Evolutionary conservation across 2,888 invertebrate genomes (phyloP).

Genomic region (Phlogophora meticulosa): DNA sequence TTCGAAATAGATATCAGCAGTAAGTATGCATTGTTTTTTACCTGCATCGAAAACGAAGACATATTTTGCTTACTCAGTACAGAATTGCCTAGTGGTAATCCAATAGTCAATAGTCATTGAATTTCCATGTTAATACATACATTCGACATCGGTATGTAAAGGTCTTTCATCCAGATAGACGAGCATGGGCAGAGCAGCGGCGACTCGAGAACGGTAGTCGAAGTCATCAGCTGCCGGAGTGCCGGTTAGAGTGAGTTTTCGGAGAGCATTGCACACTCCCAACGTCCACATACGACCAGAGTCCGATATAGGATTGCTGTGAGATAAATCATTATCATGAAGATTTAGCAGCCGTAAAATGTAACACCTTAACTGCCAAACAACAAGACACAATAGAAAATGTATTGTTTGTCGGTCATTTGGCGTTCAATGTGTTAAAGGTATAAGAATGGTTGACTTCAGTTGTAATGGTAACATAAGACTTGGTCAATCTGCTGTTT

Average conservation of each 20-base stretch:
- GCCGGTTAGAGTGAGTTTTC: slow-evolving; percentile 78
- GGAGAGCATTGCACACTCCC: slow-evolving; percentile 83
- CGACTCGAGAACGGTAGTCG: slow-evolving; percentile 78
- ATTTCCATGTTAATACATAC: slow-evolving; percentile 66
- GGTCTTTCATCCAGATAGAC: slow-evolving; percentile 82
- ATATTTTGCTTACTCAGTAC: background rate
- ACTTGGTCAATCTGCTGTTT: too few relatives aligned
- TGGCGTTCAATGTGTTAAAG: too few relatives aligned
- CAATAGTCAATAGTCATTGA: background rate
- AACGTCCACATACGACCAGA: slow-evolving; percentile 85
- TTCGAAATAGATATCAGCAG: background rate
- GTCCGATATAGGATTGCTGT: slow-evolving; percentile 84
- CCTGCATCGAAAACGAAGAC: background rate
- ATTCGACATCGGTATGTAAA: slow-evolving; percentile 77
- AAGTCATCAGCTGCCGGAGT: slow-evolving; percentile 76
- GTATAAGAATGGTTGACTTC: too few relatives aligned
- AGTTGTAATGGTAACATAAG: too few relatives aligned
- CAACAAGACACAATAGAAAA: too few relatives aligned
- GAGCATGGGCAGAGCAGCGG: slow-evolving; percentile 81
- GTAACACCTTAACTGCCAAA: too few relatives aligned
- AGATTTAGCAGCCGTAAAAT: too few relatives aligned
- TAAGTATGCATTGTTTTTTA: slow-evolving; percentile 10
- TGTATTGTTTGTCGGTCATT: too few relatives aligned
- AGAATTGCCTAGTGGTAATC: background rate
- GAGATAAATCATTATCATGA: slow-evolving; percentile 1